Base-by-base conservation (phyloP, 2,888 invertebrate genomes). In the Mythimna loreyi region DNA sequence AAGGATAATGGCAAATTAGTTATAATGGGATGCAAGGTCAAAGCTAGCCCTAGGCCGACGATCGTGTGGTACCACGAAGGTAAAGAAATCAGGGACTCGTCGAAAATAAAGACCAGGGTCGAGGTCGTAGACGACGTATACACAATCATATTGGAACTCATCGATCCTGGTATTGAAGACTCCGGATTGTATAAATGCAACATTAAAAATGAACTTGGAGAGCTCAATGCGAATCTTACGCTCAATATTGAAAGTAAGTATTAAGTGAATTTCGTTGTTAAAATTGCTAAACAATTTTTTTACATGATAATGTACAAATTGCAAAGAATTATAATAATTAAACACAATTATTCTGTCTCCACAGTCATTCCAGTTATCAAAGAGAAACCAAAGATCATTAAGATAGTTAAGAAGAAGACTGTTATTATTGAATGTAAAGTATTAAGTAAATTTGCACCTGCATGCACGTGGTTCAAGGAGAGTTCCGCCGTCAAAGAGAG, bases 101-200 rank as follows among this genome's bases (percentile, higher is more conserved):
- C 97, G 82, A 98, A 98, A 96, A 97, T 98, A 75, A 97, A 97
- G 90, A 98, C 98, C 91, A 97, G 98, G 90, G 94, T 97, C 86
- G 97, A 98, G 90, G 97, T 98, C 79, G 96, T 96, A 68, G 97
- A 97, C 62, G 98, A 98, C 87, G 96, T 98, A 82, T 99, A 98
- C 94, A 98, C 98, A 86, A 98, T 99, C 72, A 97, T 98, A 91
- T 94, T 99, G 83, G 98, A 98, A 93, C 96, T 99, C 50, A 97
- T 97, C 87, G 99, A 99, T 95, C 99, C 99, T 80, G 98, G 98
- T 89, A 97, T 98, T 79, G 98, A 98, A 89, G 99, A 99, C 96
- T 99, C 99, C 86, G 99, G 99, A 83, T 96, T 99, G 78, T 99
- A 99, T 96, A 99, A 99, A 94, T 99, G 99, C 94, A 99, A 99